These are phyloP conservation scores for Steinernema scapterisci DNA, from an alignment of 2,888 invertebrate species.

Conservation along the genomic window DNA sequence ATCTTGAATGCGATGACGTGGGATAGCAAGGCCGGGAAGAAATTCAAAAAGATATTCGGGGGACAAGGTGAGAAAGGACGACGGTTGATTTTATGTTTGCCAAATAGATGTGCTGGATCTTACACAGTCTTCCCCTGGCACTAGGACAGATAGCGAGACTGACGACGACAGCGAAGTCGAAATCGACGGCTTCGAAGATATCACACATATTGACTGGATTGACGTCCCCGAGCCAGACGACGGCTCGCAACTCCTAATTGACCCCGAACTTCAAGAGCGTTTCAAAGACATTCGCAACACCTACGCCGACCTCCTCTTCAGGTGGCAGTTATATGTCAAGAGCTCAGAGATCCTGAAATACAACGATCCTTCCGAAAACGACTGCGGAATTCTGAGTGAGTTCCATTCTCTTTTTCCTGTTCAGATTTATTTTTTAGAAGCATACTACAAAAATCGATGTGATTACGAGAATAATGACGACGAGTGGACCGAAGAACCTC, in stretches of 20 bases:
- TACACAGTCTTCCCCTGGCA: too few relatives aligned
- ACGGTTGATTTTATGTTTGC: background rate
- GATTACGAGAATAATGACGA: background rate
- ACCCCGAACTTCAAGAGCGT: background rate
- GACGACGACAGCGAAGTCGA: background rate
- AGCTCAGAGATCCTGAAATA: slow-evolving; percentile 17
- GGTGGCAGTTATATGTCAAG: slow-evolving; percentile 3
- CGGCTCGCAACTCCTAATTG: background rate
- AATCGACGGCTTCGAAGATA: background rate
- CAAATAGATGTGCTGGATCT: background rate
- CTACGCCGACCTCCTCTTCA: background rate
- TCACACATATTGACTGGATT: background rate
- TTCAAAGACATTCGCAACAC: background rate
- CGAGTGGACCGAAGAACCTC: background rate
- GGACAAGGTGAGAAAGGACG: background rate
- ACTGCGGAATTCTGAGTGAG: background rate
- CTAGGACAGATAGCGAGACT: background rate
- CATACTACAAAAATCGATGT: background rate
- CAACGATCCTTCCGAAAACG: background rate
- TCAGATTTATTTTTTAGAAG: too few relatives aligned
- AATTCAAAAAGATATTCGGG: background rate
- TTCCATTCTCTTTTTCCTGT: background rate
- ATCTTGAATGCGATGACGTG: background rate
- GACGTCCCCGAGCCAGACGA: background rate
- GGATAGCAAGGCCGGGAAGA: too few relatives aligned